Percentiles rank a stretch among this genome's conserved stretches.
These are phyloP conservation scores for Paraescarpia echinospica DNA, from an alignment of 1,140 invertebrate species.

Conservation along the genomic window DNA sequence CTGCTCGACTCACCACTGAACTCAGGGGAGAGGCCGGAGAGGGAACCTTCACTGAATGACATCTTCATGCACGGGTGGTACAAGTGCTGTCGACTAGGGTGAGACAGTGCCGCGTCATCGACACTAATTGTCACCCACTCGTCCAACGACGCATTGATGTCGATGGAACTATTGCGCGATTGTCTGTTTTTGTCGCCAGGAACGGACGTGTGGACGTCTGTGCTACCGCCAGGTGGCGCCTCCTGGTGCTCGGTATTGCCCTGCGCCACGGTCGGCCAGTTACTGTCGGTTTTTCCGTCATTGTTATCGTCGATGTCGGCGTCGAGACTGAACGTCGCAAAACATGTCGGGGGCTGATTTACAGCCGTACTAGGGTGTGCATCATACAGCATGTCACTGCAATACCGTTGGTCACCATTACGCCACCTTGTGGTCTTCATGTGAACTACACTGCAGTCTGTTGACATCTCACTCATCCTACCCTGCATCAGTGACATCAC, in stretches of 20 bases:
- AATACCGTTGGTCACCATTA: not conserved
- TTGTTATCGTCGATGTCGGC: not conserved
- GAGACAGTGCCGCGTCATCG: not conserved
- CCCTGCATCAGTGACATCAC: not conserved
- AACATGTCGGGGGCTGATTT: not conserved
- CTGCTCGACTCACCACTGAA: not conserved
- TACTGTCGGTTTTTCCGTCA: too few species aligned
- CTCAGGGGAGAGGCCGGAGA: slow-evolving; percentile 10
- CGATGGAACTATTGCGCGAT: not conserved
- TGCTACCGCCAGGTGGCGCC: not conserved
- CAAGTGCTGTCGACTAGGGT: not conserved
- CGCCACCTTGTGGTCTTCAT: not conserved
- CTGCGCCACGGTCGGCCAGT: not conserved
- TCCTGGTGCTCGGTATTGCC: not conserved
- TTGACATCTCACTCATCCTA: not conserved
- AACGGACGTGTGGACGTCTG: not conserved
- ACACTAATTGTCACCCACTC: slow-evolving; percentile 13
- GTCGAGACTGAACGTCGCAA: not conserved
- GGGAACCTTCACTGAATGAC: slow-evolving; percentile 23
- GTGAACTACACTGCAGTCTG: not conserved
- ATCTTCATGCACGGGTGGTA: slow-evolving; percentile 20
- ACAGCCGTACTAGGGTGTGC: not conserved
- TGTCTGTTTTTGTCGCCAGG: not conserved
- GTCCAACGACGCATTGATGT: not conserved
- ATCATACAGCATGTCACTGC: not conserved